Evolutionary conservation across 2,888 invertebrate genomes (phyloP).

Genomic region (Coecobrya sp.): DNA sequence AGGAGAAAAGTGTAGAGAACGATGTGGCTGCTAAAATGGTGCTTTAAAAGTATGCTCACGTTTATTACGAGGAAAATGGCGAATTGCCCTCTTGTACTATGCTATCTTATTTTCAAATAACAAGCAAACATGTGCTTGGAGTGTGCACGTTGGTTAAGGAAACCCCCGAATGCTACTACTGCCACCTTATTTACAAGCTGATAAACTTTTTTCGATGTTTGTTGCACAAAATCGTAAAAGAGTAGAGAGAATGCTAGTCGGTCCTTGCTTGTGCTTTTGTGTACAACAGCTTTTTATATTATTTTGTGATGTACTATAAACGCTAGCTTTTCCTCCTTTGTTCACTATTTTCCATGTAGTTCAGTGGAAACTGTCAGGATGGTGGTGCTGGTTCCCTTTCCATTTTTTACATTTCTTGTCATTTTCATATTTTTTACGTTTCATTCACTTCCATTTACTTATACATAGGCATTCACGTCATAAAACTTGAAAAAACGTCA

Average conservation of each 20-base stretch:
- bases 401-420: not conserved
- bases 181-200: slow-evolving; percentile 41
- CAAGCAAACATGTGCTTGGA: not conserved
- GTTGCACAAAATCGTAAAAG: not conserved
- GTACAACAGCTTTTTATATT: not conserved
- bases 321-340: not conserved
- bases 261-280: not conserved
- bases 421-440: no score
- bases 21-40: not conserved
- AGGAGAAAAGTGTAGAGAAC: not conserved
- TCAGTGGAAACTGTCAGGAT: not conserved
- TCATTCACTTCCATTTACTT: no score
- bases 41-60: not conserved
- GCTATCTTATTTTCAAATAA: no score
- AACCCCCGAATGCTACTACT: not conserved
- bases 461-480: no score
- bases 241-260: not conserved
- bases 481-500: no score
- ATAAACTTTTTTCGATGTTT: not conserved
- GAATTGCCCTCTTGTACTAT: not conserved
- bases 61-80: not conserved
- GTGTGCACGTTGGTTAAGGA: not conserved
- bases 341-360: slow-evolving; percentile 15
- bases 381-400: not conserved
- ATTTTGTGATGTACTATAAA: not conserved